Evolutionary conservation across 1,140 invertebrate species (phyloP).

Genomic region (Brachionus manjavacas): DNA sequence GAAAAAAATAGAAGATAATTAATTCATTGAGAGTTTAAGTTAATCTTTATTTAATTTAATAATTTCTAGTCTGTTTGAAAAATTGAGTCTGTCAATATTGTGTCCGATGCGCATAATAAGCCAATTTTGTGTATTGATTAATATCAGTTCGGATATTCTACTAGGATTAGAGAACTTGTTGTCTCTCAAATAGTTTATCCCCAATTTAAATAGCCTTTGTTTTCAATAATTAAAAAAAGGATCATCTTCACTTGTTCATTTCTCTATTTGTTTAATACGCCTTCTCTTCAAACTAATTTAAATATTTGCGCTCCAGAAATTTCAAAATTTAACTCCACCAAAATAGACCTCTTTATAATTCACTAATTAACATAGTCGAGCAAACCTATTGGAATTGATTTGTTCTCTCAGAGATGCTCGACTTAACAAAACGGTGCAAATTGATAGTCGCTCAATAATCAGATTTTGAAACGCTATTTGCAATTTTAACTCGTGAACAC

Average conservation of each 20-base stretch:
- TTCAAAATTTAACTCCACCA: background rate
- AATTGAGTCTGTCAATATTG: background rate
- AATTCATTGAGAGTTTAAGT: conserved; percentile 6
- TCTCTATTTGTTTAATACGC: background rate
- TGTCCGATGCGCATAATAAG: background rate
- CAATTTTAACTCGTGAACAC: too few species aligned
- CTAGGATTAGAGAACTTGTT: background rate
- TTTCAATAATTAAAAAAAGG: background rate
- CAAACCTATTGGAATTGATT: background rate
- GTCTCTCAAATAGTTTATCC: background rate
- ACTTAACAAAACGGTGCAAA: background rate
- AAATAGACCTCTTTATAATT: background rate
- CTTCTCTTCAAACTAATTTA: background rate
- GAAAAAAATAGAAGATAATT: conserved; percentile 2
- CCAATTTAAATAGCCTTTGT: background rate
- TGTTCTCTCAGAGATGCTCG: background rate
- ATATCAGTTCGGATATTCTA: background rate
- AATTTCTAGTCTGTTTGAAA: conserved; percentile 13
- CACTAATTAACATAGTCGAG: background rate
- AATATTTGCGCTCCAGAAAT: background rate
- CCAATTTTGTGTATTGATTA: background rate
- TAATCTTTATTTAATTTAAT: conserved; percentile 32
- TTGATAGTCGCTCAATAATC: background rate
- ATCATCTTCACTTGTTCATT: background rate
- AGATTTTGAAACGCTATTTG: background rate